Percentiles rank a stretch among this genome's conserved stretches.
phyloP scores from a whole-genome alignment of 1,140 invertebrate species.

The Drosophila ogumai region DNA sequence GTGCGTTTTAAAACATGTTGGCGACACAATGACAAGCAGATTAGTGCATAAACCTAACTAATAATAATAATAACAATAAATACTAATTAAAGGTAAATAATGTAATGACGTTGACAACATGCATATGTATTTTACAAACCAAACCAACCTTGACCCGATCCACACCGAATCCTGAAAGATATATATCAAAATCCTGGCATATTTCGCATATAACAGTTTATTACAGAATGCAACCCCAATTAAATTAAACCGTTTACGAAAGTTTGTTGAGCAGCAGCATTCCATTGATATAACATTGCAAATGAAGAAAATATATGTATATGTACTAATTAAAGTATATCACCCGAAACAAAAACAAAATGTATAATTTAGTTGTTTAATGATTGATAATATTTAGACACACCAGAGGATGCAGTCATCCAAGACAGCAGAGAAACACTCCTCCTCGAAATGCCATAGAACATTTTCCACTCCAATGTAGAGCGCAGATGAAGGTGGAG shows the following conservation, averaged over 20 bases:
- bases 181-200: constrained; percentile 57
- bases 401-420: constrained; percentile 22
- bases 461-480: constrained; percentile 50
- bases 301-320: constrained; percentile 64
- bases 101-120: constrained; percentile 67
- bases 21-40: constrained; percentile 53
- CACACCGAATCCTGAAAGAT: constrained; percentile 55
- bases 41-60: constrained; percentile 52
- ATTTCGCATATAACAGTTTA: constrained; percentile 59
- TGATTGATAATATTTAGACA: constrained; percentile 58
- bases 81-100: constrained; percentile 65
- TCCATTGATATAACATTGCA: constrained; percentile 69
- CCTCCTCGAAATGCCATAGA: constrained; percentile 42
- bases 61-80: constrained; percentile 51
- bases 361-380: constrained; percentile 79
- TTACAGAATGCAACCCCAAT: constrained; percentile 32
- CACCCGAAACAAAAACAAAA: constrained; percentile 45
- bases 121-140: constrained; percentile 57
- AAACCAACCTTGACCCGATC: constrained; percentile 22
- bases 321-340: constrained; percentile 80
- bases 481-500: constrained; percentile 22
- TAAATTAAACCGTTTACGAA: constrained; percentile 48
- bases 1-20: constrained; percentile 67
- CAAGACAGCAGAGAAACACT: constrained; percentile 26
- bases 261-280: constrained; percentile 65